Conservation (phyloP, 2,113 vertebrate genomes). For the Tor tambroides region DNA sequence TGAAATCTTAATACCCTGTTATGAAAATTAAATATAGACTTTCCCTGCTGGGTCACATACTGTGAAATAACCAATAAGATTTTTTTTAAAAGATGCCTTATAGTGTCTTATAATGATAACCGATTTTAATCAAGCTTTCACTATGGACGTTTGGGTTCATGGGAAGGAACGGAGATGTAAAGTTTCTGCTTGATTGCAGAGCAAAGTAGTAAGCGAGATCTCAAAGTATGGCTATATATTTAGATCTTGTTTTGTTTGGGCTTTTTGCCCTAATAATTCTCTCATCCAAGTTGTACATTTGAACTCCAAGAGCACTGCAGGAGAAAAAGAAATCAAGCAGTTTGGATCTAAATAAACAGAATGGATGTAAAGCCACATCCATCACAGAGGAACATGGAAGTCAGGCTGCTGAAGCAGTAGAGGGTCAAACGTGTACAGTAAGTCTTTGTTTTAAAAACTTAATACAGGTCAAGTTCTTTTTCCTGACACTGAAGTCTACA, state of each 20-base stretch:
- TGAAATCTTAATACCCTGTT: background rate
- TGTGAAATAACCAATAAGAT: background rate
- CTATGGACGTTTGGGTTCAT: background rate
- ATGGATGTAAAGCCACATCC: slow-evolving; percentile 26
- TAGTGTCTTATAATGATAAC: background rate
- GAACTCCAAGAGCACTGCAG: background rate
- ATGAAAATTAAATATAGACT: background rate
- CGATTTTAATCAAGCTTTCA: background rate
- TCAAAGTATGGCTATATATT: background rate
- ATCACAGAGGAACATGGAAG: slow-evolving; percentile 34
- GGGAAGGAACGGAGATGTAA: background rate
- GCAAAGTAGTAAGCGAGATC: background rate
- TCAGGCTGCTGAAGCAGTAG: background rate
- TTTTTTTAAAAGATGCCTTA: background rate
- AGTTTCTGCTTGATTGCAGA: background rate
- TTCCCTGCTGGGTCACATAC: background rate
- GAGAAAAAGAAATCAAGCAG: slow-evolving; percentile 10
- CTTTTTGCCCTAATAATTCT: background rate
- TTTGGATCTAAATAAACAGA: slow-evolving; percentile 47
- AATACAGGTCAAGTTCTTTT: slow-evolving; percentile 31
- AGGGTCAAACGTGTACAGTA: slow-evolving; percentile 22
- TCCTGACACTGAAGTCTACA: slow-evolving; percentile 18
- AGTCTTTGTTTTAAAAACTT: slow-evolving; percentile 48
- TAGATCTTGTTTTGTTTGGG: background rate
- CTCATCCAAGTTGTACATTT: background rate